Evolutionary conservation across 2,113 vertebrate species (phyloP).

Genomic region (Grantiella picta): DNA sequence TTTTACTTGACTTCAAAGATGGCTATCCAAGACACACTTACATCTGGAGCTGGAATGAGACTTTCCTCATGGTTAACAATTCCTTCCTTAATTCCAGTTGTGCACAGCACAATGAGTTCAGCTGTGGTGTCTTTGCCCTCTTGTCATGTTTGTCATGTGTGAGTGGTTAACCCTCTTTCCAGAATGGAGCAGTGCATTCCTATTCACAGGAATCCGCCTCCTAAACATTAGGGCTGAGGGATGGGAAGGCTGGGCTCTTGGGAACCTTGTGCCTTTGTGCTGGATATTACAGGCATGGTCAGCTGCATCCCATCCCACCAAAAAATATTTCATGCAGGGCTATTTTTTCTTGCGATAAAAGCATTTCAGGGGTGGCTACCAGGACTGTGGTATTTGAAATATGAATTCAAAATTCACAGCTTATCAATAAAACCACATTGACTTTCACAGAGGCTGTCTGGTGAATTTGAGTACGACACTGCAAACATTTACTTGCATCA

Average conservation of each 20-base stretch:
- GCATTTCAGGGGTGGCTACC: conserved; percentile 25
- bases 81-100: neutral
- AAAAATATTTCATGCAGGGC: neutral
- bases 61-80: neutral
- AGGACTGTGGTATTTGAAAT: conserved; percentile 36
- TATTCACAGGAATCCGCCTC: neutral
- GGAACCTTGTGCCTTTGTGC: neutral
- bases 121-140: neutral
- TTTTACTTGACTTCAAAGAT: neutral
- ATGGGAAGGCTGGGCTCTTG: neutral
- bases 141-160: fast-evolving
- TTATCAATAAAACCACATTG: conserved; percentile 73
- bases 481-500: conserved; percentile 67
- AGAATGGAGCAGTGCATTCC: neutral
- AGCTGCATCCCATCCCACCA: neutral
- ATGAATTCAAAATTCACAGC: conserved; percentile 32
- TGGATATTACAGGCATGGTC: conserved; percentile 33
- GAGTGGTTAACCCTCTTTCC: neutral
- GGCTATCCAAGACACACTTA: neutral
- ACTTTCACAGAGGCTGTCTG: conserved; percentile 57
- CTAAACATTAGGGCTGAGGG: neutral
- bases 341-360: conserved; percentile 29
- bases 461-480: conserved; percentile 31
- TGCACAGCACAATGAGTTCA: fast-evolving
- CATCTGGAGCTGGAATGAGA: neutral